These are phyloP conservation scores for Drosophila lacteicornis DNA, from an alignment of 1,140 invertebrate genomes.

Conservation along the genomic window DNA sequence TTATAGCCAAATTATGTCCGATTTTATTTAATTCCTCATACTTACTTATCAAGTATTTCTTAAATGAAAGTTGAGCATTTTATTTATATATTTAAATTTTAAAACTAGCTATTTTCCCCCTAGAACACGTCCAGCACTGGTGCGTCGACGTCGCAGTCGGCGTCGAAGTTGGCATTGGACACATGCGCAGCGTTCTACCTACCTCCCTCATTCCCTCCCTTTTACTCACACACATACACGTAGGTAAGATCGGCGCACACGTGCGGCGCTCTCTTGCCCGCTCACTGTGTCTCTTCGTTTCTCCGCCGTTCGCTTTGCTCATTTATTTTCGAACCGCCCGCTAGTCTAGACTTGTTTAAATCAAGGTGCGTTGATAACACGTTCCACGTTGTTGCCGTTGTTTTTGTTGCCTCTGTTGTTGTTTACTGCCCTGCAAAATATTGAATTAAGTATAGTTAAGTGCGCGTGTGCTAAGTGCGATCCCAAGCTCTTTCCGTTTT, in stretches of 20 bases:
- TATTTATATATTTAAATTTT: too few species aligned
- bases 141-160: conserved; percentile 13
- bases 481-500: conserved; percentile 29
- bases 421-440: conserved; percentile 35
- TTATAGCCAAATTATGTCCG: too few species aligned
- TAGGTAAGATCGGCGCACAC: conserved; percentile 25
- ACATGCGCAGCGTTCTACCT: conserved; percentile 11
- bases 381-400: conserved; percentile 35
- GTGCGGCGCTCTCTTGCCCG: conserved; percentile 39
- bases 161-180: conserved; percentile 32
- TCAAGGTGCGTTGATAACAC: conserved; percentile 73
- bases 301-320: conserved; percentile 18
- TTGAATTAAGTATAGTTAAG: conserved; percentile 26
- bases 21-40: too few species aligned
- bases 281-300: conserved; percentile 13
- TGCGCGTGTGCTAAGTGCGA: conserved; percentile 57
- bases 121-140: neutral
- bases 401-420: conserved; percentile 21
- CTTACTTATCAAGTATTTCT: too few species aligned
- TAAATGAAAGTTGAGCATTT: too few species aligned
- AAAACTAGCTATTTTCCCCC: neutral
- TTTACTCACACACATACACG: neutral
- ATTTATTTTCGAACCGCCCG: conserved; percentile 65
- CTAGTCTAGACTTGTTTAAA: conserved; percentile 74
- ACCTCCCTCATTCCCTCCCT: neutral